Evolutionary conservation across 2,113 vertebrate genomes (phyloP).

Genomic region (Neodon shergylaensis): DNA sequence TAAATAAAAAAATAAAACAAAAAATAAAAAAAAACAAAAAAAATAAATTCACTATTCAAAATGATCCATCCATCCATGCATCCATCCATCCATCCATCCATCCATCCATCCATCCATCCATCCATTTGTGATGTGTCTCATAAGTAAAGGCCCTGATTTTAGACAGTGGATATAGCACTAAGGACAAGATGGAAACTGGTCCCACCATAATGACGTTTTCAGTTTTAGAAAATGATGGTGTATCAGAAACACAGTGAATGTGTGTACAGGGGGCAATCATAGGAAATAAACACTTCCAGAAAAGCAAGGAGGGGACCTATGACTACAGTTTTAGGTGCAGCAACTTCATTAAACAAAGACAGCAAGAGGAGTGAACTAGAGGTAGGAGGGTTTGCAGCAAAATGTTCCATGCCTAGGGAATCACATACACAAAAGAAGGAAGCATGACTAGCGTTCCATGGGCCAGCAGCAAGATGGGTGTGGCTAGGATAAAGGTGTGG

Average conservation of each 20-base stretch:
- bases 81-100: neutral
- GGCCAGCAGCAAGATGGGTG: neutral
- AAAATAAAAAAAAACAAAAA: too few species aligned
- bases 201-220: neutral
- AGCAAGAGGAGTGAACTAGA: neutral
- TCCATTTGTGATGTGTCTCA: neutral
- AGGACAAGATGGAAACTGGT: neutral
- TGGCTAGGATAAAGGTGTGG: fast-evolving
- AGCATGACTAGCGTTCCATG: neutral
- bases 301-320: neutral
- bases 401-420: neutral
- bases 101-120: neutral
- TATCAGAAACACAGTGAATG: neutral
- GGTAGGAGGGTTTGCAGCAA: neutral
- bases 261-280: neutral
- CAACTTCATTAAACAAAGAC: neutral
- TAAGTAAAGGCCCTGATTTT: neutral
- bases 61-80: neutral
- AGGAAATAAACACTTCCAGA: neutral
- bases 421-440: neutral
- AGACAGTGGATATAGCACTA: neutral
- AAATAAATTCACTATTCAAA: neutral
- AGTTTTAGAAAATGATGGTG: neutral
- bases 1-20: too few species aligned
- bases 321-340: neutral